Evolutionary conservation across 37 sponge, comb jelly and placozoan species (phyloP).

Genomic region (Ianthella basta): DNA sequence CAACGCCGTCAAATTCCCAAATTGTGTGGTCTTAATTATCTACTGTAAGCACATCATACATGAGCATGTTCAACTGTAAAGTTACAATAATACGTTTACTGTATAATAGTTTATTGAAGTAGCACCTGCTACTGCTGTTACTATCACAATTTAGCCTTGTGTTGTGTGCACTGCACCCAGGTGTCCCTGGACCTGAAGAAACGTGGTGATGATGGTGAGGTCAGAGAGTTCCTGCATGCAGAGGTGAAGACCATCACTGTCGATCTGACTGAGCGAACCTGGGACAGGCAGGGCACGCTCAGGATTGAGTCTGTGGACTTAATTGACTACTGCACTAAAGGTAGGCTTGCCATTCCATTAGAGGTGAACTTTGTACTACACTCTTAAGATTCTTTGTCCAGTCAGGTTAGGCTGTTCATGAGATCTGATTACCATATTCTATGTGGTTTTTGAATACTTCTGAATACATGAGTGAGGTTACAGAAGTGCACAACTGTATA

Average conservation of each 20-base stretch:
- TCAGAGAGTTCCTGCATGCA: slow-evolving; percentile 44
- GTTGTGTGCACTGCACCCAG: not conserved
- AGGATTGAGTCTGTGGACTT: slow-evolving; percentile 42
- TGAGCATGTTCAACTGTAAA: not conserved
- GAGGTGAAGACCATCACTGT: slow-evolving; percentile 38
- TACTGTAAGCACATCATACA: not conserved
- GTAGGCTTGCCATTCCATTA: slow-evolving; percentile 38
- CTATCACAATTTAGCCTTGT: not conserved
- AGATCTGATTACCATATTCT: no score
- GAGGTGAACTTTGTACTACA: not conserved
- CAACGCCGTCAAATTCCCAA: not conserved
- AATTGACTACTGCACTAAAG: slow-evolving; percentile 62
- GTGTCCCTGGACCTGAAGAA: slow-evolving; percentile 23
- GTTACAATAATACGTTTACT: no score
- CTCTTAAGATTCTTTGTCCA: no score
- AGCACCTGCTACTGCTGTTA: not conserved
- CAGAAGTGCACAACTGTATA: no score
- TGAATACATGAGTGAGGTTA: no score
- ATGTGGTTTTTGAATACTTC: no score
- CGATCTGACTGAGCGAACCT: slow-evolving; percentile 69
- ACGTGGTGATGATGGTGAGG: not conserved
- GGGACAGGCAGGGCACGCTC: slow-evolving; percentile 69
- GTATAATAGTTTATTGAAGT: not conserved
- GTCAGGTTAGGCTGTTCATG: no score
- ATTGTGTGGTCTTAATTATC: not conserved